A percentile compares a stretch with the other conserved stretches of the same genome.
Conservation (phyloP, 2,113 vertebrate species). For the Mus musculus region GRCm39 chr6:9025001-9025500, state of each 20-base stretch:
- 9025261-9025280: not conserved
- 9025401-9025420: conserved; percentile 4
- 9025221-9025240: not conserved
- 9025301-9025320: conserved; percentile 2
- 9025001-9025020: not conserved
- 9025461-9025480: not conserved
- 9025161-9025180: not conserved
- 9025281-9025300: not conserved
- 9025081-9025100: not conserved
- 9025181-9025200: not conserved
- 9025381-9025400: conserved; percentile 40
- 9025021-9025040: not conserved
- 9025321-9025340: not conserved
- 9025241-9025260: not conserved
- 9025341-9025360: not conserved
- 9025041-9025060: not conserved
- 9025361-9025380: not conserved
- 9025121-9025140: not conserved
- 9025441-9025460: not conserved
- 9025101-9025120: not conserved
- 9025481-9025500: not conserved
- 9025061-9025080: not conserved
- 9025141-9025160: not conserved
- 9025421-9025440: not conserved
- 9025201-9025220: not conserved